Base-by-base conservation (phyloP, 2,888 invertebrate genomes). In the Spicauda simplicius region DNA sequence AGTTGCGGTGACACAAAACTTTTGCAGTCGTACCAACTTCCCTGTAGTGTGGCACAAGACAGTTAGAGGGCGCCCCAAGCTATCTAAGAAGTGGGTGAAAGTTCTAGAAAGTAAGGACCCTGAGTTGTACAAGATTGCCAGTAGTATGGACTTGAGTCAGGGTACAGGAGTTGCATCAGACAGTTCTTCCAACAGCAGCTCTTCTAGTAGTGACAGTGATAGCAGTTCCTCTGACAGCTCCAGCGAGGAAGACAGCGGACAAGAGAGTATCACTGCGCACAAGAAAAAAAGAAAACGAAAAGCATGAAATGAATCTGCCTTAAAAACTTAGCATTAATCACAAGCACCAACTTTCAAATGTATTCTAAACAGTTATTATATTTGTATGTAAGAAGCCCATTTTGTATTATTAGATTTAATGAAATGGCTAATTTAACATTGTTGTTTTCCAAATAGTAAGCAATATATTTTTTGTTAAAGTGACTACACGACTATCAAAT, bases 31-130 rank as follows among this genome's bases (percentile, higher is more conserved):
- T 71, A 98, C 98, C 0, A 99, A 99, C 91, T 99, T 99, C 85
- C 98, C 99, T 0, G 95, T 99, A 14, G 99, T 99, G 0, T 99
- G 99, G 99, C 99, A 99, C 86, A 99, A 99, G 92, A 99, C 99
- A 8, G 97, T 98, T 2, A 95, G 98, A 53, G 99, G 99, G 4
- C 94, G 99, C 37, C 99, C 99, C 5, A 99, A 99, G 88, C 93
- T 99, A 45, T 98, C 99, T 6, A 96, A 96, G 71, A 99, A 98
- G 84, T 99, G 99, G 98, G 93, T 97, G 67, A 95, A 95, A 81
- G 94, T 95, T 50, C 86, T 96, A 59, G 94, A 94, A 72, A 94
- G 95, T 73, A 96, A 97, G 80, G 96, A 97, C 74, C 96, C 97
- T 3, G 96, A 97, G 37, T 86, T 98, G 70, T 97, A 96, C 48